Evolutionary conservation across 2,888 invertebrate species (phyloP), one percentile per base, ranked within the genome.

Genomic region (Sphaerophoria rueppellii): DNA sequence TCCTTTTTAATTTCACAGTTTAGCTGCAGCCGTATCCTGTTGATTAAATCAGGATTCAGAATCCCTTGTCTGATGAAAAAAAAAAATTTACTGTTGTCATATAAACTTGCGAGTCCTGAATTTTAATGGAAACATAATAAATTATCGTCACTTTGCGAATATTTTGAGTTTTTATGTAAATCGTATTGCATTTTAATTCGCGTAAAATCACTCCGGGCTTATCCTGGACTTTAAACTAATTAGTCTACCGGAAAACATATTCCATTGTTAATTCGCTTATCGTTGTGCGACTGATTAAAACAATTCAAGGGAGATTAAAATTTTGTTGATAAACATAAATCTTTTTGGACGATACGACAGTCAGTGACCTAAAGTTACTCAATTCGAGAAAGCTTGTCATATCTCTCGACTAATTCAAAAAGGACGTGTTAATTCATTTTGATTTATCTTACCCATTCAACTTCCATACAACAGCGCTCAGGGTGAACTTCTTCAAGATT

Each of bases 381-480:
- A 65, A 50, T 34, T 48, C 16, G 35, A 63, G 11, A 0, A n/a
- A 34, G 32, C 46, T 46, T 46, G 65, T 65, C 50, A 65, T 65
- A 35, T 16, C 16, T 50, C 12, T 16, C 14, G 50, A 50, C 50
- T 50, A 65, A 65, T 50, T 65, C 65, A 50, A 16, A 37, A 50
- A 65, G 65, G 65, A 65, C 43, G 65, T 65, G 50, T 65, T 65
- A 65, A 65, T 65, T 65, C 65, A 35, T 50, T 50, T 65, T 65
- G 65, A 65, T 65, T 65, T 65, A 65, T 65, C 50, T 37, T 5
- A 11, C 12, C 35, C 50, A 65, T 65, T 65, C 65, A 50, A 50
- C 50, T 65, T 65, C 16, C 16, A 35, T n/a, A 24, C 24, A 24
- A 24, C 24, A 24, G 32, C 32, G 32, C 3, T 52, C n/a, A 5